These are phyloP conservation scores for Dasysyrphus albostriatus DNA, from an alignment of 2,888 invertebrate genomes.

Conservation along the genomic window DNA sequence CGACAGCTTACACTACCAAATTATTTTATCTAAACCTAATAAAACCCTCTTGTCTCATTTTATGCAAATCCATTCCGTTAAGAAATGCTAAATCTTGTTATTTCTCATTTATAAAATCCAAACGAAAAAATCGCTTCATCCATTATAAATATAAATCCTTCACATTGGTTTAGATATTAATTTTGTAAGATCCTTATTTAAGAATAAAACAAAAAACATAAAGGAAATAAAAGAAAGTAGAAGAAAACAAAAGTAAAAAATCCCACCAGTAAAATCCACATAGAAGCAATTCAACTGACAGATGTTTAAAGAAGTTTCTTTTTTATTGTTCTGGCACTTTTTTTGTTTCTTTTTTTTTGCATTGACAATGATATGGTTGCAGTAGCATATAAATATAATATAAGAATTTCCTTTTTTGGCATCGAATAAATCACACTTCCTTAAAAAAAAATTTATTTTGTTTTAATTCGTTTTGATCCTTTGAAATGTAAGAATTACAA, in stretches of 20 bases:
- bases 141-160: background rate
- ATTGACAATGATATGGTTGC: constrained; percentile 36
- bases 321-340: constrained; percentile 1
- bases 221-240: background rate
- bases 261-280: constrained; percentile 21
- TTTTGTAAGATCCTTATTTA: constrained; percentile 32
- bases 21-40: background rate
- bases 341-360: background rate
- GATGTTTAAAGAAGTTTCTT: constrained; percentile 18
- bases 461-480: constrained; percentile 24
- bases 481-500: constrained; percentile 38
- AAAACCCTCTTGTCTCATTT: background rate
- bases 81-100: background rate
- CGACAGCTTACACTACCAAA: background rate
- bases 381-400: constrained; percentile 29
- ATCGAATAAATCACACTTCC: constrained; percentile 48
- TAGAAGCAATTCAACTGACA: constrained; percentile 49
- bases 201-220: background rate
- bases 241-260: background rate
- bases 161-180: constrained; percentile 18
- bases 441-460: constrained; percentile 12
- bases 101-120: background rate
- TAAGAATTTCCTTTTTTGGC: constrained; percentile 34
- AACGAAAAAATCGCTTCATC: background rate
- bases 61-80: background rate